A percentile compares a stretch with the other conserved stretches of the same genome.
Evolutionary conservation across 30 jellyfish, hydroid and myxozoan genomes (phyloP).

Genomic region (Chrysaora quinquecirrha): DNA sequence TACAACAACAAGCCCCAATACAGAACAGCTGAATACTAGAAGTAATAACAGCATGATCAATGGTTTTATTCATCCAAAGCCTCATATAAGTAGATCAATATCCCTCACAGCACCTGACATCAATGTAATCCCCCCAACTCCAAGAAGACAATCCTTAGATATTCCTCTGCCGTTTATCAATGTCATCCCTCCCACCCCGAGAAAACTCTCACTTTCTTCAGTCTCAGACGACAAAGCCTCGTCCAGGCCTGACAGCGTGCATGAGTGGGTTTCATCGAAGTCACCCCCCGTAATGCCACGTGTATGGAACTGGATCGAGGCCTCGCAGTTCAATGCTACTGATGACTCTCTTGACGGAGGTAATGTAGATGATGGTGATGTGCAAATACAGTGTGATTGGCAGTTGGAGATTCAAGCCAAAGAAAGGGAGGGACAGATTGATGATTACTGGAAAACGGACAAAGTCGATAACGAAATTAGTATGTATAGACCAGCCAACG

Average conservation of each 20-base stretch:
- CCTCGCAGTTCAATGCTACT: neutral
- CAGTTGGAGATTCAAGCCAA: conserved; percentile 3
- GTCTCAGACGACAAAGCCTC: neutral
- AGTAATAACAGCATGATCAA: too few species aligned
- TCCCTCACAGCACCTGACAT: conserved; percentile 46
- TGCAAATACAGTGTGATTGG: neutral
- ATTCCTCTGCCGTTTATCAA: neutral
- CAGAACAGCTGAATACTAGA: neutral
- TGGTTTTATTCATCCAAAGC: neutral
- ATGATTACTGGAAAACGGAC: neutral
- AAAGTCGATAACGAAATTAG: neutral
- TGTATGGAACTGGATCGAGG: conserved; percentile 72
- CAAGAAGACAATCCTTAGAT: conserved; percentile 62
- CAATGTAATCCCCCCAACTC: conserved; percentile 60
- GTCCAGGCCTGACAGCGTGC: neutral
- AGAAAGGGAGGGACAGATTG: neutral
- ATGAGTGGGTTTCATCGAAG: conserved; percentile 1
- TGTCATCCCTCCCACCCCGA: conserved; percentile 10
- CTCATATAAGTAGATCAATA: conserved; percentile 10
- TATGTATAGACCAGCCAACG: neutral
- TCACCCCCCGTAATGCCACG: conserved; percentile 63
- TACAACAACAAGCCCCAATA: neutral
- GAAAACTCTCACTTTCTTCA: neutral
- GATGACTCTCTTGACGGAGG: neutral
- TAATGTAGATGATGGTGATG: neutral